Evolutionary conservation across 2,888 invertebrate species (phyloP).

Genomic region (Agonopterix subpropinquella): DNA sequence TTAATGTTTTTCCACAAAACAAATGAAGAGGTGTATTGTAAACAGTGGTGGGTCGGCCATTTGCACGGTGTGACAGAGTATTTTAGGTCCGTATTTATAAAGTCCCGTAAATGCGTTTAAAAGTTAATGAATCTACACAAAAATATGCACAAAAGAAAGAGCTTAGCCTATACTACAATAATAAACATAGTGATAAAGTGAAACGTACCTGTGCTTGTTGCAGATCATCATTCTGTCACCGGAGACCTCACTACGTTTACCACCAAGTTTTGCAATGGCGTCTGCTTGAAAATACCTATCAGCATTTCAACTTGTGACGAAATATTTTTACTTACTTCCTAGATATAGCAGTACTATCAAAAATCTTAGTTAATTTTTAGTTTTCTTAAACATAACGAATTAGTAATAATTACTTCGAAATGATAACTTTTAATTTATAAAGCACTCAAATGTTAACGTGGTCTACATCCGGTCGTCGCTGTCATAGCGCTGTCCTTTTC

Average conservation of each 20-base stretch:
- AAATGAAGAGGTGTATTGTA: slow-evolving; percentile 66
- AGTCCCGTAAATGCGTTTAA: slow-evolving; percentile 51
- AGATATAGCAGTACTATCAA: slow-evolving; percentile 8
- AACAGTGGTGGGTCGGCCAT: slow-evolving; percentile 83
- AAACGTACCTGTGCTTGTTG: slow-evolving; percentile 69
- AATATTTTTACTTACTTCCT: slow-evolving; percentile 28
- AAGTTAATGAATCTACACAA: slow-evolving; percentile 58
- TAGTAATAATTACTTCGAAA: slow-evolving; percentile 38
- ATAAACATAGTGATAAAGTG: slow-evolving; percentile 57
- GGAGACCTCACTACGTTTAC: slow-evolving; percentile 67
- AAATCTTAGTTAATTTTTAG: slow-evolving; percentile 26
- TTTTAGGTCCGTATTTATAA: slow-evolving; percentile 74
- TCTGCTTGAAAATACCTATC: slow-evolving; percentile 57
- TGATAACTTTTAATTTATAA: slow-evolving; percentile 49
- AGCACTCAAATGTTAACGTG: slow-evolving; percentile 70
- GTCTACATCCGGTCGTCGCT: slow-evolving; percentile 67
- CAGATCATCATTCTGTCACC: slow-evolving; percentile 70
- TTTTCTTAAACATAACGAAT: slow-evolving; percentile 32
- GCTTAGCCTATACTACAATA: slow-evolving; percentile 33
- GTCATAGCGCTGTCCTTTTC: slow-evolving; percentile 70
- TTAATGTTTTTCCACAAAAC: slow-evolving; percentile 27
- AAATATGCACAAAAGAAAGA: slow-evolving; percentile 62
- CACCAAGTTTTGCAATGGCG: slow-evolving; percentile 71
- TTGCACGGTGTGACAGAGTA: slow-evolving; percentile 81
- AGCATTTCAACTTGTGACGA: slow-evolving; percentile 45